Evolutionary conservation across 2,888 invertebrate species (phyloP), one percentile per base, ranked within the genome.

Genomic region (Lasioglossum oenotherae): DNA sequence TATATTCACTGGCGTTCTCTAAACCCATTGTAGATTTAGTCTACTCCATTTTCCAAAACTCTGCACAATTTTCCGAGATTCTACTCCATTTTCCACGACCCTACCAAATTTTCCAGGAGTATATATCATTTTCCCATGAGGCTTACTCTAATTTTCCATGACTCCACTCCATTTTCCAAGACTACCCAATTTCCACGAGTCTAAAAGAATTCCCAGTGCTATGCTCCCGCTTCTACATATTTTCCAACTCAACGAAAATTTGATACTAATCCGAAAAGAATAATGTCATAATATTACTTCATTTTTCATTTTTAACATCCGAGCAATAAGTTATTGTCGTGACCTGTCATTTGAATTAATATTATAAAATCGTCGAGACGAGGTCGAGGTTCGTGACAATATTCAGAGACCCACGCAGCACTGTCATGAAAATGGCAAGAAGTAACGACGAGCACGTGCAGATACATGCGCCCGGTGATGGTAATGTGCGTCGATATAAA

Each of bases 401-500:
- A 19, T 71, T 49, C 38, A 38, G n/a, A 4, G 19, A 41, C 16
- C 14, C 27, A 71, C 38, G 38, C 57, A 57, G 10, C 19, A 4
- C 19, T 10, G 12, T 27, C n/a, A 27, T 78, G 53, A 38, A 38
- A 71, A 41, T 53, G 53, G 44, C 71, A 38, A 31, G 46, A 35
- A n/a, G 23, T 35, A 46, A 35, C 46, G 31, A n/a, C 23, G 46
- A 67, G 31, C 46, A 31, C 46, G 46, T 41, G 46, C 67, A 49
- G n/a, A 69, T 49, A 67, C 35, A 67, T n/a, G 41, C 38, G 31
- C 73, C 31, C 6, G 74, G 44, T 67, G 79, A 46, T 27, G 38
- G 74, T 80, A 73, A 64, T 44, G 60, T 41, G 19, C 27, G 16
- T 73, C 6, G 41, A 27, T 57, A 78, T 73, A 67, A 74, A 80